These are phyloP conservation scores for Dryadula phaetusa DNA, from an alignment of 2,888 invertebrate species.

Conservation along the genomic window DNA sequence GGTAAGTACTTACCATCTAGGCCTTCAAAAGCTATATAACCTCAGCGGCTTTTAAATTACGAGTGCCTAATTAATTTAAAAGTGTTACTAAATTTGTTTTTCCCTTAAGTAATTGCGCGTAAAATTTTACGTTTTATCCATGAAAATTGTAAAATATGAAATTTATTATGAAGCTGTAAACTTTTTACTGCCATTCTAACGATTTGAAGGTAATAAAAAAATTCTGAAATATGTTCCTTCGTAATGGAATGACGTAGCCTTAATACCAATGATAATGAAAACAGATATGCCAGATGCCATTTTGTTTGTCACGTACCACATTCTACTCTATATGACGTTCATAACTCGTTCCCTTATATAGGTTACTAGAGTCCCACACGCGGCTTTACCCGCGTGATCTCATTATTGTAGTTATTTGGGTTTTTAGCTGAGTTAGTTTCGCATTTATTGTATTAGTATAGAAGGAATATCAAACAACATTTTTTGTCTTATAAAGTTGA, in stretches of 20 bases:
- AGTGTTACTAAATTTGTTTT: constrained; percentile 34
- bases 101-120: constrained; percentile 36
- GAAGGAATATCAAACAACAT: too few relatives aligned
- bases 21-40: neutral
- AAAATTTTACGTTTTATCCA: constrained; percentile 30
- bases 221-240: constrained; percentile 31
- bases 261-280: constrained; percentile 5
- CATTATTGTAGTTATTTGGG: too few relatives aligned
- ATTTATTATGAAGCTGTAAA: constrained; percentile 42
- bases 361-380: neutral
- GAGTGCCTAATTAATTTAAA: constrained; percentile 18
- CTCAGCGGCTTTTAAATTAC: neutral
- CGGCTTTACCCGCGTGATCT: too few relatives aligned
- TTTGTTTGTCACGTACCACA: constrained; percentile 9
- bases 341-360: neutral
- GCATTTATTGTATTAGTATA: too few relatives aligned
- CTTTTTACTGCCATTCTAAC: constrained; percentile 38
- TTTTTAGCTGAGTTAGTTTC: too few relatives aligned
- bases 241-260: constrained; percentile 19
- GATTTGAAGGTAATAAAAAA: constrained; percentile 34
- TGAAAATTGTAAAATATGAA: constrained; percentile 43
- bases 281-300: constrained; percentile 18
- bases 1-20: neutral
- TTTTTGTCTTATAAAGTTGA: too few relatives aligned
- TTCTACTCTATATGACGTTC: neutral